Conservation (phyloP, 1,140 invertebrate genomes). For the Drosophila neocordata region DNA sequence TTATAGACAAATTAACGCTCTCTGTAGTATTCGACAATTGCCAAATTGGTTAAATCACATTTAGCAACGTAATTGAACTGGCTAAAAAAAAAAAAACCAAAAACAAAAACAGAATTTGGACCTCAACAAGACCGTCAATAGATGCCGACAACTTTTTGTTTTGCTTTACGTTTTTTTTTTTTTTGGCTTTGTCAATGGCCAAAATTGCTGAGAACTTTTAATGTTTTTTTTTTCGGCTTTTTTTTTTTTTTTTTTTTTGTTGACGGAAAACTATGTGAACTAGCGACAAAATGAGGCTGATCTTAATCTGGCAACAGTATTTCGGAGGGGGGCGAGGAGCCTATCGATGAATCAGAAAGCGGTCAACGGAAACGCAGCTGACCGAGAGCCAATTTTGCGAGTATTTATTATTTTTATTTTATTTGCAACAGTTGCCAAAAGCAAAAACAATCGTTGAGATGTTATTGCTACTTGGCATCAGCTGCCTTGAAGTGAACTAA, state of each 20-base stretch:
- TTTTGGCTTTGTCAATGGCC: slow-evolving; percentile 58
- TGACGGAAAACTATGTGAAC: slow-evolving; percentile 67
- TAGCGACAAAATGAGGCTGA: slow-evolving; percentile 54
- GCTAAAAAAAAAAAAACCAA: slow-evolving; percentile 28
- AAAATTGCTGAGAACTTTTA: slow-evolving; percentile 65
- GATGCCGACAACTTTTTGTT: slow-evolving; percentile 42
- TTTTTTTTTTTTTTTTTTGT: slow-evolving; percentile 45
- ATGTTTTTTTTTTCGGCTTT: slow-evolving; percentile 11
- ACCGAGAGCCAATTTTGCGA: slow-evolving; percentile 31
- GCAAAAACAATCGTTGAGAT: slow-evolving; percentile 37
- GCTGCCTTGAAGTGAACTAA: slow-evolving; percentile 56
- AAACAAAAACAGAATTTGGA: slow-evolving; percentile 22
- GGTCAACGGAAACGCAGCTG: slow-evolving; percentile 65
- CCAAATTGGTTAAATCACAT: slow-evolving; percentile 71
- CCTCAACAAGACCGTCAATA: slow-evolving; percentile 55
- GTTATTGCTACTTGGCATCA: slow-evolving; percentile 57
- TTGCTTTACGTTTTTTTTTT: slow-evolving; percentile 49
- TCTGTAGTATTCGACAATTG: slow-evolving; percentile 42
- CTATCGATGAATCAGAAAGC: slow-evolving; percentile 61
- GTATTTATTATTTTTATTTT: slow-evolving; percentile 18
- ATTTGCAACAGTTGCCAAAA: slow-evolving; percentile 29
- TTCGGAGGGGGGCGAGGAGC: background rate
- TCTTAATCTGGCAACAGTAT: slow-evolving; percentile 52
- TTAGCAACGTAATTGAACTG: slow-evolving; percentile 57
- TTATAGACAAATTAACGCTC: slow-evolving; percentile 72